These are phyloP conservation scores for Cynaeus angustus DNA, from an alignment of 2,888 invertebrate genomes.

Conservation along the genomic window DNA sequence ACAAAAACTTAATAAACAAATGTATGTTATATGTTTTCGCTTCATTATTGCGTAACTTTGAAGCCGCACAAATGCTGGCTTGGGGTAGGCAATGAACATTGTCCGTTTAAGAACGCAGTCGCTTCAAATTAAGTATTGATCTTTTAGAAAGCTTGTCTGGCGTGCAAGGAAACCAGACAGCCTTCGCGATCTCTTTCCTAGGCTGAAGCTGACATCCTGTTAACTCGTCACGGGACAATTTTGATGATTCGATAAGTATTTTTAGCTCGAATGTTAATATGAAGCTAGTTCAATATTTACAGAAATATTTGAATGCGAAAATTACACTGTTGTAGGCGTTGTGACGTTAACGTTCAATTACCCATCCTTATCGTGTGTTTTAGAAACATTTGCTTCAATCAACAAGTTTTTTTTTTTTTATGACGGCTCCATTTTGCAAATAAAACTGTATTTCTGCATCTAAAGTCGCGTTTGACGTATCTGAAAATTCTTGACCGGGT, in stretches of 20 bases:
- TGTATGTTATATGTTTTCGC: constrained; percentile 9
- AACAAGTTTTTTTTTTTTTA: constrained; percentile 12
- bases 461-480: no score
- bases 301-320: constrained; percentile 5
- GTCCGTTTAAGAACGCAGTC: constrained; percentile 50
- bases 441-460: no score
- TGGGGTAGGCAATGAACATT: constrained; percentile 47
- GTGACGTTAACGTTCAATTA: constrained; percentile 8
- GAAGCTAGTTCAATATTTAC: constrained; percentile 6
- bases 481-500: constrained; percentile 7
- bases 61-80: constrained; percentile 3
- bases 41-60: neutral
- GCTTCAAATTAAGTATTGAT: constrained; percentile 48
- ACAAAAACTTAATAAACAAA: constrained; percentile 12
- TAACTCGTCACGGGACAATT: constrained; percentile 15
- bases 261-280: constrained; percentile 2
- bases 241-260: constrained; percentile 10
- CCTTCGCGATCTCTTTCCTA: constrained; percentile 44
- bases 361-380: constrained; percentile 16
- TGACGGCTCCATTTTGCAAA: no score
- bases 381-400: neutral
- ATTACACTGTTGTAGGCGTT: constrained; percentile 12
- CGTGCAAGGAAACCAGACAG: constrained; percentile 48
- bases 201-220: constrained; percentile 31
- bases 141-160: constrained; percentile 45